Base-by-base conservation (phyloP, 1,140 invertebrate genomes). In the Colletes gigas region DNA sequence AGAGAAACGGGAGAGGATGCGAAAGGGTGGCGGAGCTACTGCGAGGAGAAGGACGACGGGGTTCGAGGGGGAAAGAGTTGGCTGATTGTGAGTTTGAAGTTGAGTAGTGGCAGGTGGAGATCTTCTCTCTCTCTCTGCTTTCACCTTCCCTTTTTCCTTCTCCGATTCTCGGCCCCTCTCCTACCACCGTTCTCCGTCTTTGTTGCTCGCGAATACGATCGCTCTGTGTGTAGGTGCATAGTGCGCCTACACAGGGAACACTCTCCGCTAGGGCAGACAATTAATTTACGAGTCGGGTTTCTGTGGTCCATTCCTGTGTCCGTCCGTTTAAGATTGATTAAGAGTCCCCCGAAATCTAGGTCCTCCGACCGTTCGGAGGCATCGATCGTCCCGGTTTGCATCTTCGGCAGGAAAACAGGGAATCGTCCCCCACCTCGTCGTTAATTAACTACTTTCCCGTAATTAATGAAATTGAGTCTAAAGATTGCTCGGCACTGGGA, bases 251-350 rank as follows among this genome's bases (percentile, higher is more conserved):
- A 77, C n/a, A 57, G 14, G 12, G 50, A 68, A 71, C 39, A 55
- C 57, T 67, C 55, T 41, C 57, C 6, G 14, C 19, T 50, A 15
- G 60, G 71, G 54, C 74, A 79, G 87, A 88, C 87, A 86, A 89
- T 88, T 90, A 90, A 90, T 90, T 90, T 88, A 74, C 82, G 47
- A 83, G 81, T 88, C 81, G 68, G 50, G 67, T 12, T 68, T 69
- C 39, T 62, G 69, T 21, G 78, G 50, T 78, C 68, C 65, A 54
- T 78, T 84, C 79, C 65, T 83, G 68, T 65, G 65, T 88, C 80
- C 73, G 65, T 88, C 80, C 76, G 67, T 83, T 88, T 81, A 89
- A 88, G 83, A 89, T 89, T 88, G 84, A 90, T 89, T 87, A 84
- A 82, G 80, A 87, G 81, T 83, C 70, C 55, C 21, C 21, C 67